These are phyloP conservation scores for Drosophila sucinea DNA, from an alignment of 1,140 invertebrate species.

Conservation along the genomic window DNA sequence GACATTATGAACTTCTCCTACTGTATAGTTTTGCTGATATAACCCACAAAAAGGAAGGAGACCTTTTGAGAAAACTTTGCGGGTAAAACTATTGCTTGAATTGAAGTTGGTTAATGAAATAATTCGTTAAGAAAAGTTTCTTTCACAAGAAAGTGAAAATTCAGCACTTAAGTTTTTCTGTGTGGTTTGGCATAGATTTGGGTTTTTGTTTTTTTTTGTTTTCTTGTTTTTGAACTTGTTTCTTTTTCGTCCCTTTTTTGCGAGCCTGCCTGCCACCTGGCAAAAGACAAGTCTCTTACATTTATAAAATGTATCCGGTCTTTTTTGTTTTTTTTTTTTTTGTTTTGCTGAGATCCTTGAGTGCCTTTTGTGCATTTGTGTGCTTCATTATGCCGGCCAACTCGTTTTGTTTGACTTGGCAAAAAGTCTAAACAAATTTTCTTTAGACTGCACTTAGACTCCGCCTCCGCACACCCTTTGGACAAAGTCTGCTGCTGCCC, in stretches of 20 bases:
- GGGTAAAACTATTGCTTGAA: slow-evolving; percentile 28
- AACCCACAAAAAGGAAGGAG: neutral
- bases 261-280: slow-evolving; percentile 14
- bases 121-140: slow-evolving; percentile 61
- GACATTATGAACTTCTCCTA: neutral
- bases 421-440: slow-evolving; percentile 77
- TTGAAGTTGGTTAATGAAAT: slow-evolving; percentile 79
- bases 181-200: slow-evolving; percentile 71
- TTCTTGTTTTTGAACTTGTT: neutral
- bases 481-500: slow-evolving; percentile 19
- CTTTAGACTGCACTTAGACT: slow-evolving; percentile 58
- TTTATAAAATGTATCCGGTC: slow-evolving; percentile 52
- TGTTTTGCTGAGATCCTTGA: slow-evolving; percentile 21
- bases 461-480: slow-evolving; percentile 9
- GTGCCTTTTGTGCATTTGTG: slow-evolving; percentile 64
- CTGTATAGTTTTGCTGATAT: neutral
- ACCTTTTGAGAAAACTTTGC: slow-evolving; percentile 7
- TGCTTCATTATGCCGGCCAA: slow-evolving; percentile 75
- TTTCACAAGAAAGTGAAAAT: slow-evolving; percentile 65
- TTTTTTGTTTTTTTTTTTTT: neutral
- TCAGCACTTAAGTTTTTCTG: slow-evolving; percentile 66
- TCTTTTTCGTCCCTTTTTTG: neutral
- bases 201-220: neutral
- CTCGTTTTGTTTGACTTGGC: slow-evolving; percentile 77
- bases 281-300: slow-evolving; percentile 47